Evolutionary conservation across 2,113 vertebrate genomes (phyloP), one percentile per base, ranked within the genome.

Genomic region (Calyptomena viridis): DNA sequence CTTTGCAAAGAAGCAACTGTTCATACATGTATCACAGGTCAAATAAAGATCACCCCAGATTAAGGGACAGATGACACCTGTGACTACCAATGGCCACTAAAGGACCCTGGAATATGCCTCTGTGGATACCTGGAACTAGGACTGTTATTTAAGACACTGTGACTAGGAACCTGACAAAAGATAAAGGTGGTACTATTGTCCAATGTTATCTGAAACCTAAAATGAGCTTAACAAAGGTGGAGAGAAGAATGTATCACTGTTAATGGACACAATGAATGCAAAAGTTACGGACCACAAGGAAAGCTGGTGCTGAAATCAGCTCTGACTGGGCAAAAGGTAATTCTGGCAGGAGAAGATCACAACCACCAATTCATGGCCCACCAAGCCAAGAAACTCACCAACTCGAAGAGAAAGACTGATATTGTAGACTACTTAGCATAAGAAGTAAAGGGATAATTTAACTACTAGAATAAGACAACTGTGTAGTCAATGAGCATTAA

Each of bases 331-430:
- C 40, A 40, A 77, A 77, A 37, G 37, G 18, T 14, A 75, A 47
- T 56, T 85, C 28, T 0, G 0, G 6, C 7, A 56, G 16, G 31
- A 4, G 11, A 33, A 44, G 8, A 30, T 12, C 31, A 27, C 1
- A 3, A 60, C 42, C n/a, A 52, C 18, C 2, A 3, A 37, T 27
- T 44, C 72, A 50, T 11, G 68, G 17, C 7, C 27, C 53, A 77
- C 27, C 11, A 60, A 52, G 3, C 6, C 56, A 62, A 30, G 40
- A 55, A 47, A 62, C 8, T 37, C 27, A 39, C 8, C 9, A 28
- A 39, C 12, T 7, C 15, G 11, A 13, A 46, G 23, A 53, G 22
- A 52, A 72, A n/a, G 56, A 20, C 23, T 46, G 28, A 71, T 6
- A 6, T 28, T 16, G 12, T 12, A 8, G 40, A 39, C 12, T n/a